Evolutionary conservation across 2,113 vertebrate species (phyloP).

Genomic region (Labrus mixtus): DNA sequence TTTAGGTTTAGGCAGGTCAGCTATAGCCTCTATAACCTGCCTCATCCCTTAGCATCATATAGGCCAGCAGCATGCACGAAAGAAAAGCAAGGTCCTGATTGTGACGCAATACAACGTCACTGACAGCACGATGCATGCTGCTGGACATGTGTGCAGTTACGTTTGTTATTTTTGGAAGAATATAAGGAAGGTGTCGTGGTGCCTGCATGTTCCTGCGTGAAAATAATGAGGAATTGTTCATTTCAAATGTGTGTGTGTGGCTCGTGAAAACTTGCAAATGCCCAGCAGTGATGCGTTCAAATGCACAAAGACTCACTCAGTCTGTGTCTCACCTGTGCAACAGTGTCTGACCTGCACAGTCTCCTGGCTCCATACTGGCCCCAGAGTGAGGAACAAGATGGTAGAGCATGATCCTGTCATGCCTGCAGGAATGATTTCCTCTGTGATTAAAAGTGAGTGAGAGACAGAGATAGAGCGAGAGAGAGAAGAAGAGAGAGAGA

Average conservation of each 20-base stretch:
- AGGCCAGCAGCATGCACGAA: constrained; percentile 25
- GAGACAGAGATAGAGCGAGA: constrained; percentile 44
- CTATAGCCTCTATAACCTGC: not conserved
- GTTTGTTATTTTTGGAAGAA: constrained; percentile 13
- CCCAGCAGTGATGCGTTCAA: not conserved
- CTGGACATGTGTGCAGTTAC: constrained; percentile 19
- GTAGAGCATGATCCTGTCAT: constrained; percentile 45
- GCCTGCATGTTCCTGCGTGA: not conserved
- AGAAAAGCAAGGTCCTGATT: constrained; percentile 26
- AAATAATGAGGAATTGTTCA: not conserved
- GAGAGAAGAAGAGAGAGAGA: constrained; percentile 35
- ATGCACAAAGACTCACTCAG: not conserved
- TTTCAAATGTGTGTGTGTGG: too few relatives aligned
- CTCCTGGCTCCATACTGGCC: constrained; percentile 14
- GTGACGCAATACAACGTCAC: constrained; percentile 46
- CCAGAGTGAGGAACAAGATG: constrained; percentile 47
- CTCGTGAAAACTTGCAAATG: constrained; percentile 24
- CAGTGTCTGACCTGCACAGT: constrained; percentile 7
- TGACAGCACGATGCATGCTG: constrained; percentile 28
- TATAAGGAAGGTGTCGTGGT: not conserved
- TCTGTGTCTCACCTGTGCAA: constrained; percentile 36
- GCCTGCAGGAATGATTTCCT: constrained; percentile 76
- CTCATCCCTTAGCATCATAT: constrained; percentile 19
- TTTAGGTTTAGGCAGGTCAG: constrained; percentile 14
- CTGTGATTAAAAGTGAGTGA: constrained; percentile 78